Evolutionary conservation across 2,113 vertebrate species (phyloP), one percentile per base, ranked within the genome.

Genomic region (Setophaga petechia): DNA sequence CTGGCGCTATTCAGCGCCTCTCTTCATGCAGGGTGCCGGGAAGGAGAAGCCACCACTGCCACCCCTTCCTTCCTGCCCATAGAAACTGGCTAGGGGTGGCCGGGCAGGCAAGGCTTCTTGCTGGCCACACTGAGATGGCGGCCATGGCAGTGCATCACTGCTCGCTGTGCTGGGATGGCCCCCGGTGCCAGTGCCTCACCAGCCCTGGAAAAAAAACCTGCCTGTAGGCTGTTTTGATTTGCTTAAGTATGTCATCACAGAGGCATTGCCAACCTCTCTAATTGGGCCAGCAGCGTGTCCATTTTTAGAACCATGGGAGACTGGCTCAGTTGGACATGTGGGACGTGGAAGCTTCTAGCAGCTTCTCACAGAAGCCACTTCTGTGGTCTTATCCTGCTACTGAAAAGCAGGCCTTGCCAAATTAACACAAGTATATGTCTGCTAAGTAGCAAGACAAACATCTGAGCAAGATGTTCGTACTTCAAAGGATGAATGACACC

Each of bases 91-190:
- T 22, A 46, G 31, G 24, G 24, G 31, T 8, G 6, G 24, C 41
- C 54, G 44, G 41, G 33, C 54, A 58, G 33, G 41, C 41, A 17
- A 58, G 33, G 33, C 8, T 35, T 3, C 1, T 18, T 3, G 1
- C 0, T 0, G 71, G 39, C 52, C 2, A 3, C 0, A 0, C 31
- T 9, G 12, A 57, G 7, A 16, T 12, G 52, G 41, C 0, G 0
- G 41, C 18, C 5, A 10, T 35, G 41, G 72, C 0, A 0, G 11
- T 5, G 5, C 41, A 46, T 46, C 0, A 0, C 13, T 57, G 13
- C 52, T 57, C 0, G 1, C 23, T 9, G 23, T 0, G 1, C 13
- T 46, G 54, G 41, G 31, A n/a, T 58, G 23, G 33, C 6, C 25
- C 39, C 25, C 16, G 24, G 11, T 1, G 2, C 19, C 54, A 46